Evolutionary conservation across 1,140 invertebrate species (phyloP), one percentile per base, ranked within the genome.

Genomic region (Andricus grossulariae): DNA sequence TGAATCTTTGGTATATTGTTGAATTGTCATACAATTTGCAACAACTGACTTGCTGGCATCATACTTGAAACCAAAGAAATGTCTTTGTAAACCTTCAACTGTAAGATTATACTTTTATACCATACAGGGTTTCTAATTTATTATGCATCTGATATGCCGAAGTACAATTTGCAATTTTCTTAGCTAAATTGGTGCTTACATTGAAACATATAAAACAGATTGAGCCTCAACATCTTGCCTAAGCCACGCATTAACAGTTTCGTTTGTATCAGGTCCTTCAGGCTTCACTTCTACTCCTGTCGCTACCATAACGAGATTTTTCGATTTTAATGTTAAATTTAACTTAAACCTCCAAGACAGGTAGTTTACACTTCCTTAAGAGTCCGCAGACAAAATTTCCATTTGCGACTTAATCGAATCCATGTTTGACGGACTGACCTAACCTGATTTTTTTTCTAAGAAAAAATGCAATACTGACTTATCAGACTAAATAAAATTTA

Each of bases 11-110:
- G 81, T 74, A 13, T 72, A 50, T 55, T 80, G 71, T 60, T 74
- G 57, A 51, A 84, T 71, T 51, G 1, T 19, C 75, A 85, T 16
- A 51, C 72, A 80, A 60, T 85, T 85, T 55, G 84, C 77, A 70
- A 84, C 52, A 19, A 70, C 74, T 25, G 74, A 79, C 45, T 79
- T 84, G 19, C 12, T 78, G 60, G 45, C 45, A 72, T 84, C 71
- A 74, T 83, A 84, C 3, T 71, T 52, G 49, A 74, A 84, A 71
- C 60, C 73, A 15, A 78, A 85, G 77, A 81, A 81, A 0, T 39
- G 39, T 74, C 80, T 57, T 45, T 76, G 71, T 52, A 78, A 73
- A 73, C 72, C 32, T n/a, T 74, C 25, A 32, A 32, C 4, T 2
- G 25, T 32, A 5, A 32, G 25, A 32, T 32, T 5, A 32, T 2